Percentiles rank a stretch among this genome's conserved stretches.
Conservation (phyloP, 2,113 vertebrate species). For the Scatophagus argus region DNA sequence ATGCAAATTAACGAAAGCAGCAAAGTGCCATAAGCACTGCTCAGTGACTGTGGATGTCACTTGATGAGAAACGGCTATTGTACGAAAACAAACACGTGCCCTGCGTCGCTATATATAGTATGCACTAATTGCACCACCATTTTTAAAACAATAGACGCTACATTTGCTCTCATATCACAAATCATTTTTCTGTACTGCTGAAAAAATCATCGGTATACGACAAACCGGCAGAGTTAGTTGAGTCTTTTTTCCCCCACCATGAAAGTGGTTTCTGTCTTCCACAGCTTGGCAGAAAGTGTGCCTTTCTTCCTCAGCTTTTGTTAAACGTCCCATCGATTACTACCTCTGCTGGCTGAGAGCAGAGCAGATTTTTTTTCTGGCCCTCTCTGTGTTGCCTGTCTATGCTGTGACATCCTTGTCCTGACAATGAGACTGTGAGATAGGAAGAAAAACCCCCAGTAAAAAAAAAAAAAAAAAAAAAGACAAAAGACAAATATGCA, state of each 20-base stretch:
- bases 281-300: constrained; percentile 42
- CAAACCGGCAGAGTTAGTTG: not conserved
- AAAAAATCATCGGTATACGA: constrained; percentile 29
- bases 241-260: constrained; percentile 15
- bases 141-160: constrained; percentile 23
- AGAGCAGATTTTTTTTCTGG: constrained; percentile 35
- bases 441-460: constrained; percentile 42
- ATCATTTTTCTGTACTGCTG: not conserved
- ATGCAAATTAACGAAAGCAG: constrained; percentile 55
- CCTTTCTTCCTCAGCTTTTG: constrained; percentile 66
- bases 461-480: constrained; percentile 8
- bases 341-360: constrained; percentile 54
- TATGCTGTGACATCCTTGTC: constrained; percentile 56
- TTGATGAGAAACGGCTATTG: constrained; percentile 61
- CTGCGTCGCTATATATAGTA: constrained; percentile 15
- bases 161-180: not conserved
- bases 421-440: constrained; percentile 54
- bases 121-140: constrained; percentile 32
- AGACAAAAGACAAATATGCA: constrained; percentile 35
- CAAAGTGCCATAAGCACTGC: constrained; percentile 48
- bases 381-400: constrained; percentile 67
- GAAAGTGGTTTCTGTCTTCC: constrained; percentile 48
- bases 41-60: constrained; percentile 48
- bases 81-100: constrained; percentile 69
- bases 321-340: constrained; percentile 77